Evolutionary conservation across 2,113 vertebrate genomes (phyloP).

Genomic region (Vombatus ursinus): DNA sequence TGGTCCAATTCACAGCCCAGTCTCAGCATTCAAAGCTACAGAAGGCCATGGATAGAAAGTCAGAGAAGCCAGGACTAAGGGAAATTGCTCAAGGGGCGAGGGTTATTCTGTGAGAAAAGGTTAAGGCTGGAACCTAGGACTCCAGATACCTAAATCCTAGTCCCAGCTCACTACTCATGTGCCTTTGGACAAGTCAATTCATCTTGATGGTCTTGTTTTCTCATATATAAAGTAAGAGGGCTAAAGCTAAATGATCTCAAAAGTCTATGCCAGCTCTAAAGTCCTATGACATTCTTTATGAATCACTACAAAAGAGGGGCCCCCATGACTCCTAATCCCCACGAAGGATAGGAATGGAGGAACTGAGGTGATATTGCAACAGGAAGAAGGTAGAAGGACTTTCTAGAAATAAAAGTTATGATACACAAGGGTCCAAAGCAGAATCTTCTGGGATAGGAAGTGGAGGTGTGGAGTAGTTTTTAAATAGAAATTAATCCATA

Average conservation of each 20-base stretch:
- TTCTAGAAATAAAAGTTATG: not conserved
- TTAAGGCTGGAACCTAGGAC: not conserved
- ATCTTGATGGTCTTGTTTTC: not conserved
- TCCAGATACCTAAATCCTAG: not conserved
- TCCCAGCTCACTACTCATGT: not conserved
- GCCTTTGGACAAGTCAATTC: not conserved
- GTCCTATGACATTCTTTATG: not conserved
- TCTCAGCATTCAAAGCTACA: not conserved
- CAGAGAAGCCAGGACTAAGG: not conserved
- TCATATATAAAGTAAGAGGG: not conserved
- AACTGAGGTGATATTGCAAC: rapidly evolving
- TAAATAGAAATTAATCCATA: not conserved
- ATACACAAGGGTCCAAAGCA: not conserved
- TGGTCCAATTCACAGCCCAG: not conserved
- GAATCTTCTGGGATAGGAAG: not conserved
- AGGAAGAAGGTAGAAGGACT: not conserved
- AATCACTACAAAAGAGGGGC: not conserved
- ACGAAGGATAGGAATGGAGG: not conserved
- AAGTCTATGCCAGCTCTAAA: not conserved
- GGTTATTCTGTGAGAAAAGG: not conserved
- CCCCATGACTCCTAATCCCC: not conserved
- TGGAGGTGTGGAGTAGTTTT: not conserved
- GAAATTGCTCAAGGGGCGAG: not conserved
- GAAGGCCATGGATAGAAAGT: no score
- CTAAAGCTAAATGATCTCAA: not conserved